Conservation (phyloP, 2,797 vertebrate genomes). For the Uromys caudimaculatus region DNA sequence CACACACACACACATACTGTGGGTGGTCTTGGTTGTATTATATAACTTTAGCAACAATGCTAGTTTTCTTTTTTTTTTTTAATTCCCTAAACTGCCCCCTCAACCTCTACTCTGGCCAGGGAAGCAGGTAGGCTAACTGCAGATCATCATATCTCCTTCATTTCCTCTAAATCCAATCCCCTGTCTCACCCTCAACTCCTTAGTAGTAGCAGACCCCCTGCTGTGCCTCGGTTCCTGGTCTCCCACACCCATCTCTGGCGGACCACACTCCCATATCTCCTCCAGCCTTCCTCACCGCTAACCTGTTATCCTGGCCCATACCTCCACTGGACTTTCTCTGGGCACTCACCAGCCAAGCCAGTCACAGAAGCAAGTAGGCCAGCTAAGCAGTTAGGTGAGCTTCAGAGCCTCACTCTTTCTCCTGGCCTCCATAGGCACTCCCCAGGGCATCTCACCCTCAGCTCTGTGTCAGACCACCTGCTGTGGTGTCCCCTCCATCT, state of each 20-base stretch:
- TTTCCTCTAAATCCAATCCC: neutral
- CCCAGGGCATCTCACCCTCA: neutral
- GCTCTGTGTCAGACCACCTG: too few species aligned
- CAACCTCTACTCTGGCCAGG: neutral
- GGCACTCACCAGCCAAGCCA: neutral
- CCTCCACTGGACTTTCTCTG: neutral
- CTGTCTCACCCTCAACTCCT: neutral
- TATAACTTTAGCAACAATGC: fast-evolving
- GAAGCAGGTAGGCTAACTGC: neutral
- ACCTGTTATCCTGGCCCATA: neutral
- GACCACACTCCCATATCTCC: neutral
- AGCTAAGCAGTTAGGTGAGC: neutral
- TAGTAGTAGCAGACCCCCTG: neutral
- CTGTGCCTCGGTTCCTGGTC: neutral
- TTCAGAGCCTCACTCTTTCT: neutral
- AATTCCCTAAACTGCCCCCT: neutral
- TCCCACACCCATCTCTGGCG: too few species aligned
- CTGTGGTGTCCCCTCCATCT: neutral
- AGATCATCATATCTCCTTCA: neutral
- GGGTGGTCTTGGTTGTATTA: too few species aligned
- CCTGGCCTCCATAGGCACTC: too few species aligned
- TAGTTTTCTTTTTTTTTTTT: neutral
- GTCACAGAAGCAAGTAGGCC: neutral
- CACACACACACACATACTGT: neutral
- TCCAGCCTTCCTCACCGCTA: neutral